These are phyloP conservation scores for Leiothrix lutea DNA, from an alignment of 2,113 vertebrate species.

Conservation along the genomic window DNA sequence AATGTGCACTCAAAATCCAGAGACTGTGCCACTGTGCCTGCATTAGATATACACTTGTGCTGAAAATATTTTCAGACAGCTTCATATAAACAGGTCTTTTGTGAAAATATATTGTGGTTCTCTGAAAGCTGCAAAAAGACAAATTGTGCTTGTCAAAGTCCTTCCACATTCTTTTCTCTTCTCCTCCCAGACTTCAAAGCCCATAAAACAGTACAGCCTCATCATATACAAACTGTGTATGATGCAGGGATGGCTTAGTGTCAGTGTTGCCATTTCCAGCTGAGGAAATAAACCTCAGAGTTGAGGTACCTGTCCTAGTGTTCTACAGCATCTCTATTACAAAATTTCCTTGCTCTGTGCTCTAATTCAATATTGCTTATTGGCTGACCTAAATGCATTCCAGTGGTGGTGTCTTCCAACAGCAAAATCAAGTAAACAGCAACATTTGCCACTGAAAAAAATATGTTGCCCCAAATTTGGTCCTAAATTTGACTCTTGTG, in stretches of 20 bases:
- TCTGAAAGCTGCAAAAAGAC: not conserved
- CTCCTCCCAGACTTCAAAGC: not conserved
- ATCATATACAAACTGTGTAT: not conserved
- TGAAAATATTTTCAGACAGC: not conserved
- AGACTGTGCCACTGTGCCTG: not conserved
- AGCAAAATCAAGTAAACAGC: not conserved
- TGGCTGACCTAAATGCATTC: not conserved
- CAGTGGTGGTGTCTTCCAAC: not conserved
- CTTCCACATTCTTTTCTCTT: not conserved
- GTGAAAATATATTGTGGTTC: not conserved
- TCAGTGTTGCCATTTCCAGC: not conserved
- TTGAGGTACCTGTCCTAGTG: not conserved
- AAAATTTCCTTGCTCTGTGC: not conserved
- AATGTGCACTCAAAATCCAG: not conserved
- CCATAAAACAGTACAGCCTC: not conserved
- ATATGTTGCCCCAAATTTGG: not conserved
- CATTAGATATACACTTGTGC: not conserved
- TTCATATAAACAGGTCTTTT: not conserved
- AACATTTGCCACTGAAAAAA: not conserved
- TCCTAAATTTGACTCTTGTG: not conserved
- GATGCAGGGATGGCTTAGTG: not conserved
- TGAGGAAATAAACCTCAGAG: not conserved
- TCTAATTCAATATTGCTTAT: not conserved
- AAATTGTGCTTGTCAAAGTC: not conserved
- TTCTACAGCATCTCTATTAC: not conserved